phyloP scores from a whole-genome alignment of 2,888 invertebrate genomes.

The Zaprionus bogoriensis region DNA sequence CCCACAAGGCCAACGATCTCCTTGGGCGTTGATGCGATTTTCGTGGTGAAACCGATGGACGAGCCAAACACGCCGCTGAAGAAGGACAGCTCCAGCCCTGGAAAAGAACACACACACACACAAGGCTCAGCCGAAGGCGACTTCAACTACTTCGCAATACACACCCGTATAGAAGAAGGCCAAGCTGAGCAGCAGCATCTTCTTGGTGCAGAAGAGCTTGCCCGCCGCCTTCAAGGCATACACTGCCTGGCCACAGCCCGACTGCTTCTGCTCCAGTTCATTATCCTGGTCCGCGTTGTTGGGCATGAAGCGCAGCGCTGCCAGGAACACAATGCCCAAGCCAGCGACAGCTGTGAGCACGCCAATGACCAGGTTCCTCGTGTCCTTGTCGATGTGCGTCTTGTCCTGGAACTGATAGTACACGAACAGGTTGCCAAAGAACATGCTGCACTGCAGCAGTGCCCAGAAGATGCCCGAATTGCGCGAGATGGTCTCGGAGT shows the following conservation, averaged over 20 bases:
- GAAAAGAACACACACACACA: too few species aligned
- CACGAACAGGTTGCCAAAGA: conserved; percentile 97
- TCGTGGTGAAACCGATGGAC: conserved; percentile 92
- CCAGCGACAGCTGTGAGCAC: conserved; percentile 89
- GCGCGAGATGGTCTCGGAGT: conserved; percentile 92
- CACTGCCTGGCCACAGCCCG: conserved; percentile 80
- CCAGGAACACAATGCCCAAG: conserved; percentile 88
- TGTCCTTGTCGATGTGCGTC: conserved; percentile 87
- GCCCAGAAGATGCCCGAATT: conserved; percentile 99
- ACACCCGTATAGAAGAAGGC: conserved; percentile 96
- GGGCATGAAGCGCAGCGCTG: conserved; percentile 86
- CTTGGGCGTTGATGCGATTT: conserved; percentile 90
- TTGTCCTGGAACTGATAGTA: conserved; percentile 94
- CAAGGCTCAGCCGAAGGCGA: neutral
- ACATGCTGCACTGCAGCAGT: conserved; percentile 95
- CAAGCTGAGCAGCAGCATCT: conserved; percentile 92
- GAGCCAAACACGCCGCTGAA: conserved; percentile 98
- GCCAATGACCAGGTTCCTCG: conserved; percentile 91
- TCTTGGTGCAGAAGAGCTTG: conserved; percentile 89
- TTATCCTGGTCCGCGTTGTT: conserved; percentile 79
- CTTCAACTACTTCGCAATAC: conserved; percentile 7
- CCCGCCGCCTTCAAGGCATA: conserved; percentile 90
- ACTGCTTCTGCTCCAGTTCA: conserved; percentile 84
- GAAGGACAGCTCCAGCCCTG: conserved; percentile 96
- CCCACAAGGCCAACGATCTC: conserved; percentile 96